These are phyloP conservation scores for Fratercula arctica DNA, from an alignment of 2,797 vertebrate species.

Conservation along the genomic window DNA sequence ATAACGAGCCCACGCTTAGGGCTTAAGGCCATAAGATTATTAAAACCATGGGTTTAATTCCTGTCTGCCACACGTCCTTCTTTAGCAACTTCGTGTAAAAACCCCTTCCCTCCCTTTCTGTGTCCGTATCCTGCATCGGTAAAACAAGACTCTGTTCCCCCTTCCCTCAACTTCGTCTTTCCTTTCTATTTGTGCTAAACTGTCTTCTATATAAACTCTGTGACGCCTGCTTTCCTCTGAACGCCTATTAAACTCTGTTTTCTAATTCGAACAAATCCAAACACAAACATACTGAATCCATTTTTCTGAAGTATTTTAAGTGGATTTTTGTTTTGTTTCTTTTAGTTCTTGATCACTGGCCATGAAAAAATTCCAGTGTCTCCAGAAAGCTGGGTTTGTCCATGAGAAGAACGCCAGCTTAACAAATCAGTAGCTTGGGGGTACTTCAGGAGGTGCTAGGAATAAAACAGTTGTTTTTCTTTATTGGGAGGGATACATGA, in stretches of 20 bases:
- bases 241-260: not conserved
- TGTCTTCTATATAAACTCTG: not conserved
- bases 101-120: not conserved
- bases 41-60: not conserved
- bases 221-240: constrained; percentile 5
- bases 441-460: constrained; percentile 67
- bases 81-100: not conserved
- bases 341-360: constrained; percentile 47
- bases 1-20: rapidly evolving
- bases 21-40: not conserved
- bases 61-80: not conserved
- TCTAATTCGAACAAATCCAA: constrained; percentile 6
- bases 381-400: constrained; percentile 57
- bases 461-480: constrained; percentile 68
- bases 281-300: constrained; percentile 25
- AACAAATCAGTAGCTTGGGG: constrained; percentile 74
- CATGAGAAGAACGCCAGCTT: constrained; percentile 66
- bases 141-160: not conserved
- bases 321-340: constrained; percentile 31
- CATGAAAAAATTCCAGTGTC: constrained; percentile 58
- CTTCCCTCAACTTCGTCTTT: not conserved
- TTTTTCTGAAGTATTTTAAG: constrained; percentile 54
- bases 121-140: not conserved
- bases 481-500: constrained; percentile 59
- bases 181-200: not conserved